Evolutionary conservation across 2,888 invertebrate genomes (phyloP).

Genomic region (Metopia argyrocephala): DNA sequence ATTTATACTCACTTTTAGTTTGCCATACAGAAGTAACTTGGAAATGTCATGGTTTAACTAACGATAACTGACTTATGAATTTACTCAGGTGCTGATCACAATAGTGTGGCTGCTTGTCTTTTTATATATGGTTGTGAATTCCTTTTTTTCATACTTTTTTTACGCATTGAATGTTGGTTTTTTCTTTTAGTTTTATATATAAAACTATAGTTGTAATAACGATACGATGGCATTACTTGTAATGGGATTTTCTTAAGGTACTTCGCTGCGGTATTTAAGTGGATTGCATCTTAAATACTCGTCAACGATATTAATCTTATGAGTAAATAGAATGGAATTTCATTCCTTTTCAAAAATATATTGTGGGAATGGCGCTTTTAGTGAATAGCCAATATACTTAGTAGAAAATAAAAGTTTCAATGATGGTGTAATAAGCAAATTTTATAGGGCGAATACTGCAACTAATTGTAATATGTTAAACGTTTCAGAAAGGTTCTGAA

Average conservation of each 20-base stretch:
- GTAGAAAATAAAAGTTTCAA: too few relatives aligned
- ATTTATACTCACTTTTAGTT: conserved; percentile 12
- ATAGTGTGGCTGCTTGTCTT: background rate
- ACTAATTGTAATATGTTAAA: too few relatives aligned
- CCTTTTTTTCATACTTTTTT: background rate
- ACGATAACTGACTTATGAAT: conserved; percentile 65
- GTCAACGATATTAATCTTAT: background rate
- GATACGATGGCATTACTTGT: background rate
- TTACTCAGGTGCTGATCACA: conserved; percentile 63
- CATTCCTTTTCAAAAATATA: background rate
- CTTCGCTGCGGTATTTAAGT: background rate
- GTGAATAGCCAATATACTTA: too few relatives aligned
- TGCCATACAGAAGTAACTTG: conserved; percentile 61
- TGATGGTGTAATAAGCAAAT: too few relatives aligned
- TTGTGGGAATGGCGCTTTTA: background rate
- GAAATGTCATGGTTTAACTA: conserved; percentile 65
- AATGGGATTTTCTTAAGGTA: background rate
- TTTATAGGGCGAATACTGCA: too few relatives aligned
- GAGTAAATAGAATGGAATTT: background rate
- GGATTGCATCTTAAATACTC: background rate
- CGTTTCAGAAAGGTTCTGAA: too few relatives aligned
- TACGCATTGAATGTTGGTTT: background rate
- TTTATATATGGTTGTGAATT: too few relatives aligned
- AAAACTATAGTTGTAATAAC: too few relatives aligned
- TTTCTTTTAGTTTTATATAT: background rate